Conservation (phyloP, 2,113 vertebrate species). For the Acanthisitta chloris region DNA sequence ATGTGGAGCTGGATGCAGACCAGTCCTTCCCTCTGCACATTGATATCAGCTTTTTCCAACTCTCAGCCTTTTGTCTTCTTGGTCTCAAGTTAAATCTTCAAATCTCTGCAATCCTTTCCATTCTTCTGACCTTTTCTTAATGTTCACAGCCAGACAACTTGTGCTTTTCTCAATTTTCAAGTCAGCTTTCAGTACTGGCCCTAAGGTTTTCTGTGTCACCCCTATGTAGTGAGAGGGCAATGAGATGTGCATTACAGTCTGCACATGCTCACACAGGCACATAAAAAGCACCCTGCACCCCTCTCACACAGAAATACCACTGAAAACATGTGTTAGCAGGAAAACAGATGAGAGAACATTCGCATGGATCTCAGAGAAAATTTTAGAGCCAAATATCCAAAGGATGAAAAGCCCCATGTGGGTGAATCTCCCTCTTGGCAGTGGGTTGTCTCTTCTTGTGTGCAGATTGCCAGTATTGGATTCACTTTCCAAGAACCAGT, state of each 20-base stretch:
- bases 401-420: background rate
- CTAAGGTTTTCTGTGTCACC: fast-evolving
- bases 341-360: background rate
- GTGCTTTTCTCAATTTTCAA: background rate
- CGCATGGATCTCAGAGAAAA: fast-evolving
- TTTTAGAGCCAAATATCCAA: background rate
- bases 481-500: background rate
- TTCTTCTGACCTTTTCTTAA: background rate
- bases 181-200: background rate
- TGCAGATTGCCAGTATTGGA: fast-evolving
- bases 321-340: background rate
- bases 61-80: background rate
- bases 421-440: background rate
- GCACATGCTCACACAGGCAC: fast-evolving
- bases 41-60: fast-evolving
- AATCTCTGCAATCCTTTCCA: background rate
- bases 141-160: background rate
- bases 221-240: fast-evolving
- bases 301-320: fast-evolving
- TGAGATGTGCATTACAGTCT: background rate
- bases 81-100: background rate
- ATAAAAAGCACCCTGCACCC: background rate
- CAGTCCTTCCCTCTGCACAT: background rate
- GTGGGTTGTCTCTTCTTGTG: background rate
- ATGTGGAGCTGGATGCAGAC: background rate